Evolutionary conservation across 2,888 invertebrate genomes (phyloP).

Genomic region (Ormia ochracea): DNA sequence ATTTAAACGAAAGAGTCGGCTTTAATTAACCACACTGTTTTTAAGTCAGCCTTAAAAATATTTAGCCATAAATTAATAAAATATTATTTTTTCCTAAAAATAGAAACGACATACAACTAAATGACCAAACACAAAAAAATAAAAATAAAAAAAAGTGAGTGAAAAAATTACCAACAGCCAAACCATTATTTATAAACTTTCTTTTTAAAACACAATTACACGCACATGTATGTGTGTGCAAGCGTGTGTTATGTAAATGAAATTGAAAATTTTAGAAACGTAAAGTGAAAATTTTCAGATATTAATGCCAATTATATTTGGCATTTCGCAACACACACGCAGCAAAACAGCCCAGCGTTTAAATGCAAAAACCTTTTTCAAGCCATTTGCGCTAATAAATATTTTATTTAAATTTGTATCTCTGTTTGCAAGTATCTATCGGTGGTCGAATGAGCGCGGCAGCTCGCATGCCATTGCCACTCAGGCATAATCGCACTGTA

Average conservation of each 20-base stretch:
- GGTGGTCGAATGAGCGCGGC: background rate
- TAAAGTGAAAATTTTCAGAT: conserved; percentile 57
- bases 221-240: background rate
- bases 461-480: conserved; percentile 13
- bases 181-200: conserved; percentile 24
- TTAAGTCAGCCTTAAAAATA: too few species aligned
- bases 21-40: too few species aligned
- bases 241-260: conserved; percentile 44
- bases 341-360: background rate
- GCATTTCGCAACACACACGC: conserved; percentile 28
- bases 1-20: too few species aligned
- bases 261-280: conserved; percentile 50
- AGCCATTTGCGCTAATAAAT: conserved; percentile 41
- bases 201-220: conserved; percentile 14
- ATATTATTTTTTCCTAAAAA: background rate
- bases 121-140: background rate
- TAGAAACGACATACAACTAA: background rate
- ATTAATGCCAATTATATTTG: conserved; percentile 59
- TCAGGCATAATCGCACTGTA: background rate
- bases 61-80: too few species aligned
- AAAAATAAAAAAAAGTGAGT: background rate
- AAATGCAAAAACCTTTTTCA: conserved; percentile 45
- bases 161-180: background rate
- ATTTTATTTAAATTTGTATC: conserved; percentile 32
- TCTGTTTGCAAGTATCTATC: background rate